phyloP scores from a whole-genome alignment of 2,888 invertebrate species.

The Antitype chi region DNA sequence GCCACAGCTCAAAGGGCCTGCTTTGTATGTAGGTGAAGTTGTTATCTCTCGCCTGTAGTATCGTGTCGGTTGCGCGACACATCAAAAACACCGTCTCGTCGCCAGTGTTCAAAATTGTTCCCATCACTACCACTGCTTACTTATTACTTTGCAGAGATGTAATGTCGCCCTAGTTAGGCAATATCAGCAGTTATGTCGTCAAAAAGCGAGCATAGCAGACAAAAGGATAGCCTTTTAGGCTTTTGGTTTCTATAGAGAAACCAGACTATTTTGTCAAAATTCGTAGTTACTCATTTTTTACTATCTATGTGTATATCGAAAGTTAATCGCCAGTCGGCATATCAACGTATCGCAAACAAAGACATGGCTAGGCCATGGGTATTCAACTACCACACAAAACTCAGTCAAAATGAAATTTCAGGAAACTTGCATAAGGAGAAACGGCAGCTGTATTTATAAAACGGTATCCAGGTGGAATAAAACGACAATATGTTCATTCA shows the following conservation, averaged over 20 bases:
- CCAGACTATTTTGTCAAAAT: not conserved
- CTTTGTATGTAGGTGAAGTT: not conserved
- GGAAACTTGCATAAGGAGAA: not conserved
- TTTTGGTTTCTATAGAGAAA: too few species aligned
- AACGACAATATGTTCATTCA: slow-evolving; percentile 74
- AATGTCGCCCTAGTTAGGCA: not conserved
- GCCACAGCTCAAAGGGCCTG: not conserved
- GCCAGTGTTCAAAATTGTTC: not conserved
- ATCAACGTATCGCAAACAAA: not conserved
- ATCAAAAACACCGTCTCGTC: not conserved
- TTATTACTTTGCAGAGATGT: not conserved
- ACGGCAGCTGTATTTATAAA: too few species aligned
- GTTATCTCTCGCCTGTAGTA: not conserved
- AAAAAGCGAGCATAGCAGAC: not conserved
- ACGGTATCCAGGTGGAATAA: slow-evolving; percentile 50
- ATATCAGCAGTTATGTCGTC: not conserved
- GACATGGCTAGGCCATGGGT: not conserved
- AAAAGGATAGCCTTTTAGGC: not conserved
- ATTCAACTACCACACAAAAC: not conserved
- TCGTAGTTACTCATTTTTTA: not conserved
- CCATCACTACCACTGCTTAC: not conserved
- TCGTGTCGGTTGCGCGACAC: not conserved
- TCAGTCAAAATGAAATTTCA: not conserved
- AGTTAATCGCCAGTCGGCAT: too few species aligned
- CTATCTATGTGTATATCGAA: not conserved